These are phyloP conservation scores for Diplazon laetatorius DNA, from an alignment of 2,888 invertebrate species.

Conservation along the genomic window DNA sequence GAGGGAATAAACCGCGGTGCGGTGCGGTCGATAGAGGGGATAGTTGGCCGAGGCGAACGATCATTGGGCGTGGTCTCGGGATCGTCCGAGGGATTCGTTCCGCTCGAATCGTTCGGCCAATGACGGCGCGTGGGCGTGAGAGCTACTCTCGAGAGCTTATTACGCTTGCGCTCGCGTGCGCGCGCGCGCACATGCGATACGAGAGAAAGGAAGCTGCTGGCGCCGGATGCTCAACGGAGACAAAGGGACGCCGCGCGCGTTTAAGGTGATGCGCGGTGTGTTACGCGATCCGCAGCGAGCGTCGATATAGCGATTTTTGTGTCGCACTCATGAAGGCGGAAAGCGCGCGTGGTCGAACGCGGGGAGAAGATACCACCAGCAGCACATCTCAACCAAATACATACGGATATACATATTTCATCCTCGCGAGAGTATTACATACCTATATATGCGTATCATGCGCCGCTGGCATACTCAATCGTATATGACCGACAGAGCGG, in stretches of 20 bases:
- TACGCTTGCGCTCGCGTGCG: not conserved
- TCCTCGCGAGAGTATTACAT: no score
- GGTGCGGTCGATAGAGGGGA: constrained; percentile 42
- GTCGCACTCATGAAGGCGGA: no score
- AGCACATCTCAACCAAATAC: no score
- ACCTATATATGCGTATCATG: no score
- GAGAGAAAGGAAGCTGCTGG: constrained; percentile 16
- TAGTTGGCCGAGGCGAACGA: constrained; percentile 40
- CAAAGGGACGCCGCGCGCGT: no score
- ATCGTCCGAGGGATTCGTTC: constrained; percentile 68
- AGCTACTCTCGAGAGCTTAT: constrained; percentile 4
- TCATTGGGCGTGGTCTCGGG: constrained; percentile 64
- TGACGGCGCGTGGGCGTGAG: constrained; percentile 53
- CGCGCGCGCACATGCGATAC: constrained; percentile 19
- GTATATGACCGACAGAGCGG: constrained; percentile 23
- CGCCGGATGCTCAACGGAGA: constrained; percentile 22
- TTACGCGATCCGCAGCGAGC: no score
- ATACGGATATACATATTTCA: no score
- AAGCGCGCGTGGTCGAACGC: no score
- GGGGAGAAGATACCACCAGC: no score
- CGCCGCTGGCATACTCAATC: no score
- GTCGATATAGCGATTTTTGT: no score
- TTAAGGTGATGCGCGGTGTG: no score
- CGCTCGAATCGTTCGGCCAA: constrained; percentile 68
- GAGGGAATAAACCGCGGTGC: not conserved